Percentiles rank a stretch among this genome's conserved stretches.
These are phyloP conservation scores for Crepidodera aurea DNA, from an alignment of 2,888 invertebrate genomes.

Conservation along the genomic window DNA sequence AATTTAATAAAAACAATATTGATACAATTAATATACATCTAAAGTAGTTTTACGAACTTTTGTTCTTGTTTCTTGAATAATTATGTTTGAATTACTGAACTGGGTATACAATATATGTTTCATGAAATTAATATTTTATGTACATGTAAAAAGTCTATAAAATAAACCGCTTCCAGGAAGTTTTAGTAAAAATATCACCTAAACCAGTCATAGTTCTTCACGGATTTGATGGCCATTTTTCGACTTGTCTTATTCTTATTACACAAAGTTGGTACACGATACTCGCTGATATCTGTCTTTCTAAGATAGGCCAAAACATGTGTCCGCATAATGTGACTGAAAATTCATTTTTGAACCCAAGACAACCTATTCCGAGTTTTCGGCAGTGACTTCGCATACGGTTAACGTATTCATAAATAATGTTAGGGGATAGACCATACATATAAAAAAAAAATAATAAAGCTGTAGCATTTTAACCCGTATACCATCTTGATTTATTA, in stretches of 20 bases:
- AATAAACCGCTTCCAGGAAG: background rate
- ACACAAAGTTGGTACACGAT: conserved; percentile 42
- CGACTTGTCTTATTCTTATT: conserved; percentile 36
- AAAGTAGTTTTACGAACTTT: too few relatives aligned
- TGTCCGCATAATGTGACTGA: conserved; percentile 52
- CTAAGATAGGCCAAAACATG: conserved; percentile 52
- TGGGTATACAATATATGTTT: too few relatives aligned
- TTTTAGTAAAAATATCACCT: background rate
- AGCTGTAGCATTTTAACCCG: too few relatives aligned
- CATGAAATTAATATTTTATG: too few relatives aligned
- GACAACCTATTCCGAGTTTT: background rate
- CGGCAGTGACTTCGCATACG: background rate
- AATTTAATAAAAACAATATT: background rate
- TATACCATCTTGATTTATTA: too few relatives aligned
- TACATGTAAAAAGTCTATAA: too few relatives aligned
- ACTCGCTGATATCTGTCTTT: conserved; percentile 50
- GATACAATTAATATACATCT: background rate
- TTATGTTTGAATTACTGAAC: too few relatives aligned
- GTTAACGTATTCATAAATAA: background rate
- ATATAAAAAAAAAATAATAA: too few relatives aligned
- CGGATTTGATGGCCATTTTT: conserved; percentile 29
- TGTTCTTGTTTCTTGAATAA: too few relatives aligned
- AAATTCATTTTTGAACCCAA: conserved; percentile 43
- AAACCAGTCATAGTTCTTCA: conserved; percentile 5
- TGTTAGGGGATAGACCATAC: too few relatives aligned